phyloP scores from a whole-genome alignment of 2,113 vertebrate species.

The Sceloporus undulatus region DNA sequence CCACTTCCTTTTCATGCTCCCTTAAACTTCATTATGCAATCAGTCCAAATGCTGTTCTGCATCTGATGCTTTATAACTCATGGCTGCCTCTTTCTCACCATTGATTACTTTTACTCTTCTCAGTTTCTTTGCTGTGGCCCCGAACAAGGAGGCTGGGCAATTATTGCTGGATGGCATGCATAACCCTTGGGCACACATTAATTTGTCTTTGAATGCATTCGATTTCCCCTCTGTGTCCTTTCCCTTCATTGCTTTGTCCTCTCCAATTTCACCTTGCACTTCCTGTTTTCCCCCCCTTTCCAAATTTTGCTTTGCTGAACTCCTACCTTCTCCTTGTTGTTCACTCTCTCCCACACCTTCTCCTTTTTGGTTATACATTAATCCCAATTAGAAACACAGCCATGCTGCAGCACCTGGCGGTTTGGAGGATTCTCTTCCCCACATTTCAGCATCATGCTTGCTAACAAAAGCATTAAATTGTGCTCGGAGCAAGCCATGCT shows the following conservation, averaged over 20 bases:
- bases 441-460: background rate
- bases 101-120: constrained; percentile 71
- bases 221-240: constrained; percentile 65
- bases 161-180: constrained; percentile 58
- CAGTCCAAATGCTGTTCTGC: constrained; percentile 55
- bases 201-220: constrained; percentile 71
- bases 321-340: constrained; percentile 47
- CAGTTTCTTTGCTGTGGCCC: constrained; percentile 55
- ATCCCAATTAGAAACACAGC: constrained; percentile 48
- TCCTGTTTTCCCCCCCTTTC: constrained; percentile 10
- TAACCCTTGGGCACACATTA: constrained; percentile 64
- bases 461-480: background rate
- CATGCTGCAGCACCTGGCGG: background rate
- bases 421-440: constrained; percentile 7
- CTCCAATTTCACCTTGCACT: constrained; percentile 64
- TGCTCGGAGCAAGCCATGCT: background rate
- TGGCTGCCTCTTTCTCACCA: constrained; percentile 54
- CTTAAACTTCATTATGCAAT: constrained; percentile 68
- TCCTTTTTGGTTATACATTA: constrained; percentile 61
- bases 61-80: constrained; percentile 67
- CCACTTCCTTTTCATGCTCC: constrained; percentile 52
- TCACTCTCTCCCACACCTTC: background rate
- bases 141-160: constrained; percentile 54
- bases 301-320: constrained; percentile 53
- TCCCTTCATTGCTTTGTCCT: constrained; percentile 56